phyloP scores from a whole-genome alignment of 1,140 invertebrate species.

The Drosophila busckii region DNA sequence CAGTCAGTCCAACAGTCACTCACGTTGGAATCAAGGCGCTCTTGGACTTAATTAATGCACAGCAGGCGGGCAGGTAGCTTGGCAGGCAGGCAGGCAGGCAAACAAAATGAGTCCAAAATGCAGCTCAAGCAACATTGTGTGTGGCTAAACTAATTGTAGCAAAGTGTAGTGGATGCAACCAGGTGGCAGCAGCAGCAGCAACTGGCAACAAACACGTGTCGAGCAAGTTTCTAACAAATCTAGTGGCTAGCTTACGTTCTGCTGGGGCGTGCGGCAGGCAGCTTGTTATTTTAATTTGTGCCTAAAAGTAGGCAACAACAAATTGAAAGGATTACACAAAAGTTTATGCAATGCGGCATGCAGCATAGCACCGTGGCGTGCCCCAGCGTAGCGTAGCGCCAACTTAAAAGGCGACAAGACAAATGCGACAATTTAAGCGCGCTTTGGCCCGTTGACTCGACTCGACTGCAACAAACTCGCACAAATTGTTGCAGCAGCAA shows the following conservation, averaged over 20 bases:
- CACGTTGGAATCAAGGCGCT: constrained; percentile 5
- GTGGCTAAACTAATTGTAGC: constrained; percentile 62
- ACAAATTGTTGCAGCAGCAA: constrained; percentile 32
- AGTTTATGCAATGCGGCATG: constrained; percentile 65
- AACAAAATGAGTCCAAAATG: constrained; percentile 5
- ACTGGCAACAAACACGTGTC: constrained; percentile 42
- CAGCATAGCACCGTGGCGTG: constrained; percentile 1
- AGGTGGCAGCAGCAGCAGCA: no score
- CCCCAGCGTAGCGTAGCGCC: constrained; percentile 35
- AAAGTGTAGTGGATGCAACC: no score
- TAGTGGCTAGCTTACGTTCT: not conserved
- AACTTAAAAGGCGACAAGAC: constrained; percentile 71
- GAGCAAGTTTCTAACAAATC: constrained; percentile 39
- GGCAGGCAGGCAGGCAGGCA: not conserved
- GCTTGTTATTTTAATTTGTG: constrained; percentile 74
- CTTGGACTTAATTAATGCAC: constrained; percentile 42
- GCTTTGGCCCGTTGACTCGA: constrained; percentile 62
- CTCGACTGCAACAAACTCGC: constrained; percentile 42
- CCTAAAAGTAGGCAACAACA: constrained; percentile 71
- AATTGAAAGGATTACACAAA: constrained; percentile 74
- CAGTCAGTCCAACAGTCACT: no score
- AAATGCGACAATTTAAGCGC: constrained; percentile 75
- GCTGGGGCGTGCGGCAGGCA: constrained; percentile 2
- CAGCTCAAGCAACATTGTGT: constrained; percentile 58
- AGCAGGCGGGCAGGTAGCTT: constrained; percentile 5